These are phyloP conservation scores for Didymodactylos carnosus DNA, from an alignment of 2,888 invertebrate species.

Conservation along the genomic window DNA sequence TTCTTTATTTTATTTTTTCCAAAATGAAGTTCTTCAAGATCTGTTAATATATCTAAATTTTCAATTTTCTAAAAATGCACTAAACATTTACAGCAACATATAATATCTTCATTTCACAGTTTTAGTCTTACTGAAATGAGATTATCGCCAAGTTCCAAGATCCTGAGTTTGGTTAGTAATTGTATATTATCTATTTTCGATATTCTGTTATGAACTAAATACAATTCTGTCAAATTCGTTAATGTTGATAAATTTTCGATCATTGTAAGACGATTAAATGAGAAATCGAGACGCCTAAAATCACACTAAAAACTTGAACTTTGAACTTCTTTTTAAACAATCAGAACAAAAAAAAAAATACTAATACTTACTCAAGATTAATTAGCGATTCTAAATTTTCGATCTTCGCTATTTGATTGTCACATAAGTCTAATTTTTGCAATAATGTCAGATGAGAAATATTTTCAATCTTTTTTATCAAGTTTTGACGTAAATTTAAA, in stretches of 20 bases:
- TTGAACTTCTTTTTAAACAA: too few relatives aligned
- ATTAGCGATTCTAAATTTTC: constrained; percentile 47
- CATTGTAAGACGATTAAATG: too few relatives aligned
- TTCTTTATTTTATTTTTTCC: constrained; percentile 84
- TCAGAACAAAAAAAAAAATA: constrained; percentile 84
- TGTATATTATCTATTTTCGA: constrained; percentile 62
- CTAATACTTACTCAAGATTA: constrained; percentile 41
- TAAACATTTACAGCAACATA: not conserved
- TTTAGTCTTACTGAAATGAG: constrained; percentile 32
- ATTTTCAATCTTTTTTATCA: not conserved
- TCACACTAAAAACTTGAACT: too few relatives aligned
- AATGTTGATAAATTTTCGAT: constrained; percentile 61
- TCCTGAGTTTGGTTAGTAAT: constrained; percentile 53
- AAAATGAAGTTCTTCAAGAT: constrained; percentile 53
- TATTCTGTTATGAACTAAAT: constrained; percentile 71
- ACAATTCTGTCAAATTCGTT: constrained; percentile 57
- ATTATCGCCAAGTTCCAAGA: constrained; percentile 85
- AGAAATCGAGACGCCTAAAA: too few relatives aligned
- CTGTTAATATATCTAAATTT: constrained; percentile 55
- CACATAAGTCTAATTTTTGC: constrained; percentile 74
- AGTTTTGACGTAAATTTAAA: not conserved
- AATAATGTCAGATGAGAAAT: constrained; percentile 30
- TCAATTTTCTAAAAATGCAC: constrained; percentile 47
- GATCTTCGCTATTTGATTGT: constrained; percentile 76
- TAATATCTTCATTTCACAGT: not conserved